Percentiles rank a stretch among this genome's conserved stretches.
phyloP scores from a whole-genome alignment of 2,113 vertebrate genomes.

The Tychaedon coryphoeus region DNA sequence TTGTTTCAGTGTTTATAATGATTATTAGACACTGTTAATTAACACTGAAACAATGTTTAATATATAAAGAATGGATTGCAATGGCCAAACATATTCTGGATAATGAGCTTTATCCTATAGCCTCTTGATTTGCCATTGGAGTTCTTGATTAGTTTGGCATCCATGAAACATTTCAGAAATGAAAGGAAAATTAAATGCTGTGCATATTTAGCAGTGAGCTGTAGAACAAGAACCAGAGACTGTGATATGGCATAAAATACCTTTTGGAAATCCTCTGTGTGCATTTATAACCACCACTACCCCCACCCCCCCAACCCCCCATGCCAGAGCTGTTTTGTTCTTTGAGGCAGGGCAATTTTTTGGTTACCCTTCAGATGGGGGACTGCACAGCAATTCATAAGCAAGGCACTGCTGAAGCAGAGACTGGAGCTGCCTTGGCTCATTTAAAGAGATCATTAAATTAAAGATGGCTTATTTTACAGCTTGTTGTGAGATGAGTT shows the following conservation, averaged over 20 bases:
- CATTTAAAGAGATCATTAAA: rapidly evolving
- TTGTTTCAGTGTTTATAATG: neutral
- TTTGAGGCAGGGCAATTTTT: neutral
- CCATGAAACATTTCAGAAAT: neutral
- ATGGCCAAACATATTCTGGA: neutral
- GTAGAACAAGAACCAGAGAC: neutral
- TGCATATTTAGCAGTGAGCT: neutral
- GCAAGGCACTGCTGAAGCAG: neutral
- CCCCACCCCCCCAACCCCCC: too few relatives aligned
- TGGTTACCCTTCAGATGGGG: neutral
- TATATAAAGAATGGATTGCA: neutral
- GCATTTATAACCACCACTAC: too few relatives aligned
- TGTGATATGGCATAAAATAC: neutral
- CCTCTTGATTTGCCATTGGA: neutral
- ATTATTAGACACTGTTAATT: neutral
- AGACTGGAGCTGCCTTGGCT: rapidly evolving
- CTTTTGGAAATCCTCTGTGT: neutral
- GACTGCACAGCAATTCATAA: neutral
- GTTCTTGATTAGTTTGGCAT: neutral
- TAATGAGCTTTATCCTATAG: conserved; percentile 4
- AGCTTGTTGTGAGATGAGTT: neutral
- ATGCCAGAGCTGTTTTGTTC: neutral
- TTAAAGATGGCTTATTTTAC: neutral
- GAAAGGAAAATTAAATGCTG: neutral
- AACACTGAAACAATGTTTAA: neutral